These are phyloP conservation scores for Myripristis murdjan DNA, from an alignment of 2,797 vertebrate genomes.

Conservation along the genomic window DNA sequence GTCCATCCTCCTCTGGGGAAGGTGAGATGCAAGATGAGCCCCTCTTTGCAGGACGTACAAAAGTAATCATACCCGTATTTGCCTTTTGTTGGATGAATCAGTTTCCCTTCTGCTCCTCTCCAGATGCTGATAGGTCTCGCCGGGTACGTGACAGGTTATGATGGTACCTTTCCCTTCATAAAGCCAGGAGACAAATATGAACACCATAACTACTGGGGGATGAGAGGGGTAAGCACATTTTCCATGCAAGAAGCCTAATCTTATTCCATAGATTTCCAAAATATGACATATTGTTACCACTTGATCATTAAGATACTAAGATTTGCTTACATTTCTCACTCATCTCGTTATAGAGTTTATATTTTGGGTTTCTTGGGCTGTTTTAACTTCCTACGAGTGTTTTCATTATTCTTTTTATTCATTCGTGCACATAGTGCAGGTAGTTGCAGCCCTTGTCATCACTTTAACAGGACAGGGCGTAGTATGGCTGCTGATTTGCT, in stretches of 20 bases:
- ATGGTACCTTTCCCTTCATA: slow-evolving; percentile 95
- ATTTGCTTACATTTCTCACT: no score
- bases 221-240: slow-evolving; percentile 92
- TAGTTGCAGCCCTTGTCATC: neutral
- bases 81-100: neutral
- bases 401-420: no score
- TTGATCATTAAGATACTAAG: no score
- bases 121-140: slow-evolving; percentile 98
- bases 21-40: slow-evolving; percentile 78
- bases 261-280: neutral
- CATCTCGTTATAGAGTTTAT: no score
- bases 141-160: slow-evolving; percentile 95
- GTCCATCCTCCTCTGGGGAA: slow-evolving; percentile 98
- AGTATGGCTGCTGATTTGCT: neutral
- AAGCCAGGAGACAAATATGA: slow-evolving; percentile 97
- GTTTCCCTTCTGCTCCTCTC: slow-evolving; percentile 39
- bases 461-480: no score
- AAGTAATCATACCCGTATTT: neutral
- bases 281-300: no score
- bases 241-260: no score
- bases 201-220: slow-evolving; percentile 93
- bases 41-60: neutral
- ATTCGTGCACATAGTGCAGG: no score
- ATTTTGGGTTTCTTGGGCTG: neutral
- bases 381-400: no score